Evolutionary conservation across 2,797 vertebrate genomes (phyloP).

Genomic region (Gallinago nigripennis): DNA sequence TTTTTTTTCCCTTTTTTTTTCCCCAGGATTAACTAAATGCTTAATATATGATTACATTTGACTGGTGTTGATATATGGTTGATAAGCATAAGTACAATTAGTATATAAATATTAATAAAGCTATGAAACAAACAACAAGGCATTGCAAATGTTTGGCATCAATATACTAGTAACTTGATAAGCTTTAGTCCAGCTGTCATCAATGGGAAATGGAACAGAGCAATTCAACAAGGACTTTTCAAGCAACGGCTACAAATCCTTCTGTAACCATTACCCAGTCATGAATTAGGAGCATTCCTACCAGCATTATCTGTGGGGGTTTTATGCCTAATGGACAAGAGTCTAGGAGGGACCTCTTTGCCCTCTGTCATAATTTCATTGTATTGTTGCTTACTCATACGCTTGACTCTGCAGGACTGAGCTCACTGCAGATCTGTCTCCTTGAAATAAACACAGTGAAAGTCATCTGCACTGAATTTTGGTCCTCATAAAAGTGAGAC

Average conservation of each 20-base stretch:
- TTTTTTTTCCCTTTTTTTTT: no score
- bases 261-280: neutral
- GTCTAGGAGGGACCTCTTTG: neutral
- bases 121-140: neutral
- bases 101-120: neutral
- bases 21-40: neutral
- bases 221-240: neutral
- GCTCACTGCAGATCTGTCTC: neutral
- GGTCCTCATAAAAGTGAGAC: neutral
- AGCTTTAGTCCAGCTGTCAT: neutral
- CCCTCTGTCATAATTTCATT: neutral
- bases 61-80: neutral
- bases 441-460: neutral
- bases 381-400: neutral
- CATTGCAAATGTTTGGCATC: neutral
- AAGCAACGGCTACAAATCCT: neutral
- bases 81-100: neutral
- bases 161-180: neutral
- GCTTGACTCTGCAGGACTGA: neutral
- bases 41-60: neutral
- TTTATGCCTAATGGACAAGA: neutral
- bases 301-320: neutral
- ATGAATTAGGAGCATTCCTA: neutral
- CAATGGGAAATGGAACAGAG: neutral
- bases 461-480: neutral